A percentile compares a stretch with the other conserved stretches of the same genome.
phyloP scores from a whole-genome alignment of 23 tunicate species.

The Halocynthia aurantium region DNA sequence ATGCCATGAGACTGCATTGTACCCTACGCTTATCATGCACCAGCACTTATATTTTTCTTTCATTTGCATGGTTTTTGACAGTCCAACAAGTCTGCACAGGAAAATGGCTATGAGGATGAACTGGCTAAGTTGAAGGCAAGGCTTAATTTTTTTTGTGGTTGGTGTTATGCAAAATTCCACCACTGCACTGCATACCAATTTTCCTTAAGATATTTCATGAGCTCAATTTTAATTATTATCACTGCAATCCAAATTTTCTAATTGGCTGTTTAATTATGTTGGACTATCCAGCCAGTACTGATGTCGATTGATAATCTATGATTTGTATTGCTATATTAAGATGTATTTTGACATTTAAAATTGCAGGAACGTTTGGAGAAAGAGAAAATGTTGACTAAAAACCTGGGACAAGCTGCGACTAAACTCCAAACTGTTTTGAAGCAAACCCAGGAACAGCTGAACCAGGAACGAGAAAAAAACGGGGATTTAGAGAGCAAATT shows the following conservation, averaged over 20 bases:
- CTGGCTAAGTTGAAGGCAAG: slow-evolving; percentile 76
- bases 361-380: slow-evolving; percentile 77
- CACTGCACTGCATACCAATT: too few species aligned
- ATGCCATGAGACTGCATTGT: neutral
- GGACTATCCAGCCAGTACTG: too few species aligned
- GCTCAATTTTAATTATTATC: too few species aligned
- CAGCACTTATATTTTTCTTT: slow-evolving; percentile 9
- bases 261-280: too few species aligned
- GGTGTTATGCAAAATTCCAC: too few species aligned
- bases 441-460: slow-evolving; percentile 85
- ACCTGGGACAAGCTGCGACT: slow-evolving; percentile 70
- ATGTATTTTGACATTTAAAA: too few species aligned
- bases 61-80: slow-evolving; percentile 33
- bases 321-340: too few species aligned
- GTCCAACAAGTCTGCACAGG: neutral
- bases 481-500: slow-evolving; percentile 23
- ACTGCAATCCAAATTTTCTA: too few species aligned
- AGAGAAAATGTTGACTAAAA: slow-evolving; percentile 68
- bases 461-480: slow-evolving; percentile 63
- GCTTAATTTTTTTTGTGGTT: slow-evolving; percentile 6
- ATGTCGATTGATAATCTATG: too few species aligned
- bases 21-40: neutral
- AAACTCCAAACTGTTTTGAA: slow-evolving; percentile 72
- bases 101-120: slow-evolving; percentile 53
- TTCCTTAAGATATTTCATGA: too few species aligned